Evolutionary conservation across 2,113 vertebrate genomes (phyloP), one percentile per base, ranked within the genome.

Genomic region (Nothobranchius kuhntae): DNA sequence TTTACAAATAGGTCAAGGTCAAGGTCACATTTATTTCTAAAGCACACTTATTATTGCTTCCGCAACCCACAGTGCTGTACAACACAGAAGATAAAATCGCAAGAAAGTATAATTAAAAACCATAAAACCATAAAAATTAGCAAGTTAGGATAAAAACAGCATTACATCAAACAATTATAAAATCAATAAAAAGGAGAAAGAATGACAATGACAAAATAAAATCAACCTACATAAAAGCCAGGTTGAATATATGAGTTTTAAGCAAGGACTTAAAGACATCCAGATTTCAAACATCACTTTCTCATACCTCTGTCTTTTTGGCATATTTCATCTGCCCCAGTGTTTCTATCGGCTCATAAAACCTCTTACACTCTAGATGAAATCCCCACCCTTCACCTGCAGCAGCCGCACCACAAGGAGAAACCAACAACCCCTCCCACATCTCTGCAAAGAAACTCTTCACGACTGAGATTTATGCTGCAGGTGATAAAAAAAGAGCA

Each of bases 401-500:
- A 51, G 1, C 30, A 11, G 44, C 66, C 61, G 50, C 35, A 0
- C 53, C 1, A 15, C 54, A 82, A 77, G 84, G 73, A 79, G 48
- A 83, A 91, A 87, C 77, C 77, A 89, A 89, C 82, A 79, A 71
- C 71, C 67, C 53, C 61, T 75, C 40, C 74, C 61, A 21, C 24
- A 73, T 52, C 54, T 69, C 57, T 73, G 52, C 62, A 67, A 76
- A 61, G 64, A 81, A 69, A 61, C 61, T 15, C 47, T 71, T 44
- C 73, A 15, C 38, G 77, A 87, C 85, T 61, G 58, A 86, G 83
- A 89, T 89, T 82, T 75, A 85, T 86, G 73, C 74, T 55, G 50
- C 4, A 1, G 70, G 74, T 50, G 4, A 73, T 51, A 54, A 45
- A 71, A 21, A 63, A 61, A 55, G 58, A 76, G 71, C 71, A 66